Conservation (phyloP, 2,113 vertebrate species). For the Oncorhynchus clarkii region DNA sequence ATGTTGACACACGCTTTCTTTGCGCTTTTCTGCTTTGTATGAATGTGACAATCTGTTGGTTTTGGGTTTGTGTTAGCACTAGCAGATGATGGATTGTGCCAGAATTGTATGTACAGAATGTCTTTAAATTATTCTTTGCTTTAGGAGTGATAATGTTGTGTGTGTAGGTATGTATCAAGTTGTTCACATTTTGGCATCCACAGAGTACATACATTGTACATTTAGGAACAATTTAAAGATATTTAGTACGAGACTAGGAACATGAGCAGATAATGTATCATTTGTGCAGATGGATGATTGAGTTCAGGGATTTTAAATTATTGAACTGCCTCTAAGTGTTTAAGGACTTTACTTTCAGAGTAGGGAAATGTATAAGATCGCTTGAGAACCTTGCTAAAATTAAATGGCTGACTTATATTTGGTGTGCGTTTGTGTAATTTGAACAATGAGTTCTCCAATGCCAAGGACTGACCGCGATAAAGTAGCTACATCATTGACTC, state of each 20-base stretch:
- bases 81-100: conserved; percentile 6
- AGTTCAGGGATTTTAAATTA: conserved; percentile 12
- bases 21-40: not conserved
- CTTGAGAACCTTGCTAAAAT: conserved; percentile 11
- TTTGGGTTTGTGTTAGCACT: conserved; percentile 2
- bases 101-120: conserved; percentile 25
- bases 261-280: not conserved
- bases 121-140: conserved; percentile 40
- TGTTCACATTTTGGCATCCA: conserved; percentile 9
- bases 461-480: too few relatives aligned
- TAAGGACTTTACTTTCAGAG: not conserved
- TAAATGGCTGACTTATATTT: conserved; percentile 30
- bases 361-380: conserved; percentile 11
- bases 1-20: not conserved
- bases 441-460: too few relatives aligned
- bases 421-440: too few relatives aligned
- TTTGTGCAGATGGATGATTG: not conserved
- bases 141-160: conserved; percentile 1
- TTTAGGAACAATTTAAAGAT: not conserved
- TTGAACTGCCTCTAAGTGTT: conserved; percentile 8
- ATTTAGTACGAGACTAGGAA: not conserved
- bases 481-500: too few relatives aligned
- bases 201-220: conserved; percentile 9
- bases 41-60: not conserved
- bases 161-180: conserved; percentile 14